Percentiles rank a stretch among this genome's conserved stretches.
Evolutionary conservation across 2,888 invertebrate genomes (phyloP).

Genomic region (Leucophenga maculata): DNA sequence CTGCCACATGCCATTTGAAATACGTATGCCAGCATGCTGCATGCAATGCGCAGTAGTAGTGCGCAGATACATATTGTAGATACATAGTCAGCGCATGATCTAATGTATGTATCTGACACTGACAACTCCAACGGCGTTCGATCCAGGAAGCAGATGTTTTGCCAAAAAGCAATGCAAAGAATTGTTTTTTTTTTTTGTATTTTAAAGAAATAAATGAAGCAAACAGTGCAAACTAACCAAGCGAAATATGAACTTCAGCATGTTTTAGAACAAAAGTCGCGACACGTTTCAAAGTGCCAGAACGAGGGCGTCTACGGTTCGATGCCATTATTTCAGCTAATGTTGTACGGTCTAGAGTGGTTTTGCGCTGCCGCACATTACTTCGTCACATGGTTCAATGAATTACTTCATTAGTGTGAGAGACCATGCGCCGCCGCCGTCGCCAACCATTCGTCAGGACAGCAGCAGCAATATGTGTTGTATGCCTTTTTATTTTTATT

Average conservation of each 20-base stretch:
- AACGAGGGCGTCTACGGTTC: no score
- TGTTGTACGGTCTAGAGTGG: background rate
- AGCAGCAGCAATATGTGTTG: background rate
- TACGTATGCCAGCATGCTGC: background rate
- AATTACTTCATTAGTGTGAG: constrained; percentile 67
- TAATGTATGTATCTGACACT: constrained; percentile 47
- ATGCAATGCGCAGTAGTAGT: background rate
- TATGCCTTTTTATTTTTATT: background rate
- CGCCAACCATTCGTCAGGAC: constrained; percentile 27
- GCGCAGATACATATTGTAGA: no score
- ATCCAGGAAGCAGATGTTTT: constrained; percentile 61
- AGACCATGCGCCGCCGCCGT: constrained; percentile 54
- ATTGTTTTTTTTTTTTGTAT: constrained; percentile 1
- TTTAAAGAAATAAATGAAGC: no score
- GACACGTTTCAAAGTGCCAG: background rate
- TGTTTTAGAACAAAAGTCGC: constrained; percentile 23
- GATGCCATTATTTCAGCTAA: no score
- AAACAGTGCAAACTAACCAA: background rate
- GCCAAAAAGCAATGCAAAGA: constrained; percentile 41
- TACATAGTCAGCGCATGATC: constrained; percentile 38
- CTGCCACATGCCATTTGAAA: constrained; percentile 23
- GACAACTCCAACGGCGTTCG: constrained; percentile 27
- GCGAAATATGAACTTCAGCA: constrained; percentile 21
- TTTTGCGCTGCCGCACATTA: constrained; percentile 50
- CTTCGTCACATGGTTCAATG: constrained; percentile 65